A percentile compares a stretch with the other conserved stretches of the same genome.
Conservation (phyloP, 2,797 vertebrate genomes). For the Coregonus suidteri region DNA sequence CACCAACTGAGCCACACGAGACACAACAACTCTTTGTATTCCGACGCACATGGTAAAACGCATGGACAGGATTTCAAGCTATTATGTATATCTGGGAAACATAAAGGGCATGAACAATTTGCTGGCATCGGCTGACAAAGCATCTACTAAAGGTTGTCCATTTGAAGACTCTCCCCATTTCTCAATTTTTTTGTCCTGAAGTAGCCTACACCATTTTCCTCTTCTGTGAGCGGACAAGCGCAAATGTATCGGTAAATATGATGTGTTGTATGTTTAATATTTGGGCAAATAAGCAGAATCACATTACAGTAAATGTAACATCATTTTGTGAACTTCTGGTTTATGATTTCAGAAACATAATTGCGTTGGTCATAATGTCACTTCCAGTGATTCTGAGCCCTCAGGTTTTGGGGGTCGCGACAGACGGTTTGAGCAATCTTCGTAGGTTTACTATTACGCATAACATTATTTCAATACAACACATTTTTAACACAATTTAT, state of each 20-base stretch:
- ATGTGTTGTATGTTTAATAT: not conserved
- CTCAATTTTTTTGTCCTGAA: not conserved
- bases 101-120: slow-evolving; percentile 20
- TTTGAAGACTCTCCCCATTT: not conserved
- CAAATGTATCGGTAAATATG: slow-evolving; percentile 66
- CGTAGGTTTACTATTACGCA: slow-evolving; percentile 37
- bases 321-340: not conserved
- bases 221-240: slow-evolving; percentile 31
- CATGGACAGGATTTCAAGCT: slow-evolving; percentile 71
- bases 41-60: slow-evolving; percentile 58
- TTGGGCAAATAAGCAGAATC: not conserved
- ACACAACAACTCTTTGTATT: slow-evolving; percentile 41
- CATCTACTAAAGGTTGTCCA: slow-evolving; percentile 7
- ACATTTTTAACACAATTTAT: not conserved
- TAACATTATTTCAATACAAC: not conserved
- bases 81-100: slow-evolving; percentile 21
- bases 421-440: slow-evolving; percentile 46
- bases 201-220: slow-evolving; percentile 10
- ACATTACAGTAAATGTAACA: not conserved
- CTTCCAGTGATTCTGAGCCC: slow-evolving; percentile 41
- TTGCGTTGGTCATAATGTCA: slow-evolving; percentile 34
- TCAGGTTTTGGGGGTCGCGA: slow-evolving; percentile 13
- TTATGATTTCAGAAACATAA: slow-evolving; percentile 41
- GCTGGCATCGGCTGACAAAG: slow-evolving; percentile 1
- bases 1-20: too few species aligned